A percentile compares a stretch with the other conserved stretches of the same genome.
These are phyloP conservation scores for Pherbina coryleti DNA, from an alignment of 2,888 invertebrate genomes.

Conservation along the genomic window DNA sequence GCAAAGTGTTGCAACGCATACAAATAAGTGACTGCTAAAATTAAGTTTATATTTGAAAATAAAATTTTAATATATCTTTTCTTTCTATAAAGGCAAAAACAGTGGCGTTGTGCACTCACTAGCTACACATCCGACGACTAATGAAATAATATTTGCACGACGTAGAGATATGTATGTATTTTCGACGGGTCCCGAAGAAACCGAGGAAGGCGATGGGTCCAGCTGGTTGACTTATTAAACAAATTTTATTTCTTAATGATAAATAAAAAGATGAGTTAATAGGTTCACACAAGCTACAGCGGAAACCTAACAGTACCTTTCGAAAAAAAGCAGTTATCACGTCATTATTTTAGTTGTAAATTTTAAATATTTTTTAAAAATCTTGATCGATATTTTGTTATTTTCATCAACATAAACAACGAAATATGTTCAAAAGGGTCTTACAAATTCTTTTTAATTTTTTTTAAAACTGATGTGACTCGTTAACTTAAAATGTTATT, in stretches of 20 bases:
- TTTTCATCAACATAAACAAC: too few species aligned
- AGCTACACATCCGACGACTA: conserved; percentile 80
- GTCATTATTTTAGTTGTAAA: too few species aligned
- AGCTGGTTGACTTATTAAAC: not conserved
- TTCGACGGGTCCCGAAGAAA: conserved; percentile 51
- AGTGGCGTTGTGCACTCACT: conserved; percentile 82
- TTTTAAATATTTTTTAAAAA: too few species aligned
- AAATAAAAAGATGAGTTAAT: too few species aligned
- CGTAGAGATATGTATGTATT: conserved; percentile 65
- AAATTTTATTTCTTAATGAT: not conserved
- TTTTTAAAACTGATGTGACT: too few species aligned
- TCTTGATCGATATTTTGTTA: too few species aligned
- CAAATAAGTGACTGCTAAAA: conserved; percentile 55
- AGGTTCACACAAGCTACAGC: too few species aligned
- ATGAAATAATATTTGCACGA: conserved; percentile 64
- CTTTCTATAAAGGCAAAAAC: conserved; percentile 58
- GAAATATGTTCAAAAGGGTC: too few species aligned
- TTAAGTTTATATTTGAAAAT: not conserved
- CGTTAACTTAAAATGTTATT: too few species aligned
- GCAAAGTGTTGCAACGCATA: conserved; percentile 71
- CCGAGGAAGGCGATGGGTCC: conserved; percentile 2
- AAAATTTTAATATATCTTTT: not conserved
- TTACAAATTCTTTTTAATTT: too few species aligned
- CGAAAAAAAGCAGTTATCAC: too few species aligned
- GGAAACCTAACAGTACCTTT: too few species aligned